Base-by-base conservation (phyloP, 2,797 vertebrate genomes). In the Rhabdomys pumilio region DNA sequence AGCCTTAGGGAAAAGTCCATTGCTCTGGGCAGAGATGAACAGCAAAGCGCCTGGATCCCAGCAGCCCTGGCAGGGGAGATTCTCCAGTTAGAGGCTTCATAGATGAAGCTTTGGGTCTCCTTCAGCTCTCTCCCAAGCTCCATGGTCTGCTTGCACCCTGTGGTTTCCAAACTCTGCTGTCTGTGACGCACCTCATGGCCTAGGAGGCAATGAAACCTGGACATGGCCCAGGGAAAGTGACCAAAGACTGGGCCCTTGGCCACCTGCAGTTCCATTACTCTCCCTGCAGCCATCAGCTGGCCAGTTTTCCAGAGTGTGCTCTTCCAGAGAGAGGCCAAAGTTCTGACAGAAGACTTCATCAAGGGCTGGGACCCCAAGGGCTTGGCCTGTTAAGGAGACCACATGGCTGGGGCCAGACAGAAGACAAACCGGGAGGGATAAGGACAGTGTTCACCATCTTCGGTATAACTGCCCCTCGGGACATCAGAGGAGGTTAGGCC, bases 211-310 rank as follows among this genome's bases (percentile, higher is more conserved):
- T 61, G 75, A 79, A 55, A 72, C 19, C 59, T 65, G 14, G 72
- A 86, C 47, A 84, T 22, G 57, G 53, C 59, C 72, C 50, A 34
- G 80, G 47, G 76, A 75, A 57, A 55, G 80, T 34, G 47, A 75
- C 67, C 81, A 55, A 80, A 72, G 89, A 41, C 41, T 2, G 20
- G n/a, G 11, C 41, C 14, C 8, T 61, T 53, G 4, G 80, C 65
- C 29, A 41, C 0, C 0, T 17, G 76, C 26, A 57, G 47, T 13
- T 15, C 29, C 0, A 13, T 1, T 22, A 12, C 47, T n/a, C 55
- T 50, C n/a, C 8, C 4, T 47, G 59, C 19, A 69, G n/a, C 29
- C 69, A n/a, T 8, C 6, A 14, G 72, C 22, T 0, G 20, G 57
- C 59, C 9, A 4, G 2, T 20, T 13, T 53, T 3, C 24, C 7